Evolutionary conservation across 2,113 vertebrate species (phyloP).

Genomic region (Semnopithecus entellus): DNA sequence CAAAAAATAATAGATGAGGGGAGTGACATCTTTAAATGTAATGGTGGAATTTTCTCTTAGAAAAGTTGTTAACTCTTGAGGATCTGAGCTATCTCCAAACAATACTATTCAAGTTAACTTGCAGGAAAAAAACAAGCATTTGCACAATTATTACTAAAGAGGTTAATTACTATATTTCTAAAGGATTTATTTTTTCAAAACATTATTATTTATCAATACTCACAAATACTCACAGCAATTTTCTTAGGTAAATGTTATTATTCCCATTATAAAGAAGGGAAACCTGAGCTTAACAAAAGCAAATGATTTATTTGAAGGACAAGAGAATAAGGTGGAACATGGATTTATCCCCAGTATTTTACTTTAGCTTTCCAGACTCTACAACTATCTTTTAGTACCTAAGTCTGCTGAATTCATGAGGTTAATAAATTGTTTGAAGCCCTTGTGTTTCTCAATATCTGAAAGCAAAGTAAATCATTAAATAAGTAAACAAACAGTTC

Average conservation of each 20-base stretch:
- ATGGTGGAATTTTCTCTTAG: background rate
- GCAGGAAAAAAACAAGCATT: background rate
- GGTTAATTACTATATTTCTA: background rate
- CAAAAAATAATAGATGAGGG: background rate
- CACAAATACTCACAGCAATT: background rate
- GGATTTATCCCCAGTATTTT: background rate
- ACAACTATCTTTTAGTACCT: background rate
- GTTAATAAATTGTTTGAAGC: background rate
- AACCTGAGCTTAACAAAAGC: background rate
- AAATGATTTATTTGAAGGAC: background rate
- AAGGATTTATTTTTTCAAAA: background rate
- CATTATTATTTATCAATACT: background rate
- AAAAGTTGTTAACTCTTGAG: background rate
- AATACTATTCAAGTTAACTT: background rate
- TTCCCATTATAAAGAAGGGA: background rate
- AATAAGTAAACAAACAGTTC: background rate
- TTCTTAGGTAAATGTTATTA: background rate
- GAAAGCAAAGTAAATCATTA: background rate
- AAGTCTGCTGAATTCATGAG: background rate
- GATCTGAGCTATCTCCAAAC: background rate
- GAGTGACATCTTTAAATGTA: background rate
- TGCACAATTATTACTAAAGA: background rate
- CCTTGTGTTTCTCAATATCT: background rate
- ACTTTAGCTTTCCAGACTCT: background rate
- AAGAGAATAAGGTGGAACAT: background rate